Percentiles rank a stretch among this genome's conserved stretches.
Evolutionary conservation across 1,140 invertebrate genomes (phyloP).

Genomic region (Brachionus asplanchnoidis): DNA sequence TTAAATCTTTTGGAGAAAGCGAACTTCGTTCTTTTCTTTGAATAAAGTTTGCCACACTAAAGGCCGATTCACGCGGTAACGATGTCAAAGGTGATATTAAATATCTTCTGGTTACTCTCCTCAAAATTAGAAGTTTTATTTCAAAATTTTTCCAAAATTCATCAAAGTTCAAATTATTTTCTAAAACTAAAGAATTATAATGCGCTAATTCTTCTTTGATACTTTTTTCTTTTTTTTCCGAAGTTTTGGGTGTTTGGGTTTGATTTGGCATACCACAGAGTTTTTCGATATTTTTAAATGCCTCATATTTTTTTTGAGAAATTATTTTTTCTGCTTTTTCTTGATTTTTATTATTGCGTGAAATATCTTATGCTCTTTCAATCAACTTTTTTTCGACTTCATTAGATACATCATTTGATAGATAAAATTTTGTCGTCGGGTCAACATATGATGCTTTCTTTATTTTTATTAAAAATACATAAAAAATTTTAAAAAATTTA

Average conservation of each 20-base stretch:
- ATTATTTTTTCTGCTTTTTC: not conserved
- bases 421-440: not conserved
- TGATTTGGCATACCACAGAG: constrained; percentile 4
- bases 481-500: not conserved
- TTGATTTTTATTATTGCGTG: not conserved
- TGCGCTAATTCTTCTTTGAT: not conserved
- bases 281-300: not conserved
- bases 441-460: constrained; percentile 6
- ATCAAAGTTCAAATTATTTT: not conserved
- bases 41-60: not conserved
- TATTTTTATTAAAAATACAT: not conserved
- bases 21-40: not conserved
- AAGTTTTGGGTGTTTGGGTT: not conserved
- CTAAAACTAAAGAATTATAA: not conserved
- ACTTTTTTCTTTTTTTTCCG: not conserved
- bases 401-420: not conserved
- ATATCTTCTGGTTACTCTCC: not conserved
- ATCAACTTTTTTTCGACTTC: not conserved
- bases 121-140: not conserved
- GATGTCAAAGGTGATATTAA: not conserved
- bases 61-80: not conserved
- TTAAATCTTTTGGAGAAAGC: not conserved
- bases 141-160: not conserved
- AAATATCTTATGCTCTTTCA: not conserved
- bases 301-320: not conserved